Evolutionary conservation across 2,888 invertebrate species (phyloP).

Genomic region (Actias luna): DNA sequence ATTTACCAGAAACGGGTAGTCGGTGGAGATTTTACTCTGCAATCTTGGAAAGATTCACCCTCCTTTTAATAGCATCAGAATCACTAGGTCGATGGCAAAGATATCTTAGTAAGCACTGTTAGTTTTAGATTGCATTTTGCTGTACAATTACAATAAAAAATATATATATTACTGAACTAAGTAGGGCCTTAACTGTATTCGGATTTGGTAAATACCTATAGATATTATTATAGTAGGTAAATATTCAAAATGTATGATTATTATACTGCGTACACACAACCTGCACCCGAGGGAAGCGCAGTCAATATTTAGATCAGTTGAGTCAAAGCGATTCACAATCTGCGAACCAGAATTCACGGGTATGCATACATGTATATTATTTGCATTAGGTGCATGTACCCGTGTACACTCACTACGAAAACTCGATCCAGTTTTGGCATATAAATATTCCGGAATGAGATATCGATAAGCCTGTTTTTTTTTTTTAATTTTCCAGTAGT

Average conservation of each 20-base stretch:
- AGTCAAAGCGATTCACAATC: constrained; percentile 55
- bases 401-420: constrained; percentile 11
- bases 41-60: no score
- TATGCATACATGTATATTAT: constrained; percentile 46
- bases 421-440: background rate
- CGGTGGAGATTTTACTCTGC: no score
- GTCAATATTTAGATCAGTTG: constrained; percentile 47
- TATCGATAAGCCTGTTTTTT: no score
- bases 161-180: no score
- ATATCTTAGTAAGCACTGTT: no score
- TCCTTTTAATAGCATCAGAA: no score
- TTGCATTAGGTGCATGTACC: constrained; percentile 48
- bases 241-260: constrained; percentile 11
- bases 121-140: no score
- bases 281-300: constrained; percentile 23
- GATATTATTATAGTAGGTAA: background rate
- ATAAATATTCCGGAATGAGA: background rate
- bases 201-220: constrained; percentile 4
- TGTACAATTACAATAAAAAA: no score
- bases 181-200: background rate
- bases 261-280: constrained; percentile 15
- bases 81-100: no score
- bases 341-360: constrained; percentile 40
- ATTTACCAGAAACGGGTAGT: no score
- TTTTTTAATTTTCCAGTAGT: background rate